Percentiles rank a stretch among this genome's conserved stretches.
phyloP scores from a whole-genome alignment of 1,140 invertebrate genomes.

The Gerris buenoi region DNA sequence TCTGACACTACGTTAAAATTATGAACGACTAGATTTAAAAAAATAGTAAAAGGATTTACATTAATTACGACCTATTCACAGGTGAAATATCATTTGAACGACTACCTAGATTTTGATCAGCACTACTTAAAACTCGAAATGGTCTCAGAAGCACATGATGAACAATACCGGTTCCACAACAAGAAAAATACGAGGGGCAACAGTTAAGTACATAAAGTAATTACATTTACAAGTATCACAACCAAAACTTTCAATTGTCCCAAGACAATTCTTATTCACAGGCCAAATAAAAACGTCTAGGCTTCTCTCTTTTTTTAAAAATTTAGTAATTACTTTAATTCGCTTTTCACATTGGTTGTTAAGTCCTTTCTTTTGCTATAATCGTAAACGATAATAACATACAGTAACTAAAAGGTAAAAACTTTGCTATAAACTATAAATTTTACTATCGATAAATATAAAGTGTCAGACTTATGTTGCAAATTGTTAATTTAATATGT shows the following conservation, averaged over 20 bases:
- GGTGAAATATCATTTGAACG: no score
- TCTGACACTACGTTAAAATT: no score
- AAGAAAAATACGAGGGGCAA: conserved; percentile 15
- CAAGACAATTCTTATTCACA: neutral
- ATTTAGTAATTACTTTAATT: no score
- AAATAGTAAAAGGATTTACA: no score
- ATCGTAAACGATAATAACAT: neutral
- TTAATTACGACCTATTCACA: no score
- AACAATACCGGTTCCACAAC: conserved; percentile 15
- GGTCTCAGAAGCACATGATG: conserved; percentile 10
- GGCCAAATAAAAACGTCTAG: neutral
- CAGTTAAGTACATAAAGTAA: conserved; percentile 17
- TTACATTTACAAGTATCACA: conserved; percentile 12
- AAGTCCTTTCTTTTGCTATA: no score
- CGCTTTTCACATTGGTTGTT: no score
- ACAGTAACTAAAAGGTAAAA: neutral
- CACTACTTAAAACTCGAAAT: no score
- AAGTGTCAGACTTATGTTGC: neutral
- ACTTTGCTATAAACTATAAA: neutral
- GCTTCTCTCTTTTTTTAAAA: no score
- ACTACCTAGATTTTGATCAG: no score
- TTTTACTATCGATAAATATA: neutral
- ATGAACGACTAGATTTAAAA: no score
- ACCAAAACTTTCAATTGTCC: conserved; percentile 6
- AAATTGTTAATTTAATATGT: neutral